phyloP scores from a whole-genome alignment of 2,797 vertebrate species.

The Spinus pinus region DNA sequence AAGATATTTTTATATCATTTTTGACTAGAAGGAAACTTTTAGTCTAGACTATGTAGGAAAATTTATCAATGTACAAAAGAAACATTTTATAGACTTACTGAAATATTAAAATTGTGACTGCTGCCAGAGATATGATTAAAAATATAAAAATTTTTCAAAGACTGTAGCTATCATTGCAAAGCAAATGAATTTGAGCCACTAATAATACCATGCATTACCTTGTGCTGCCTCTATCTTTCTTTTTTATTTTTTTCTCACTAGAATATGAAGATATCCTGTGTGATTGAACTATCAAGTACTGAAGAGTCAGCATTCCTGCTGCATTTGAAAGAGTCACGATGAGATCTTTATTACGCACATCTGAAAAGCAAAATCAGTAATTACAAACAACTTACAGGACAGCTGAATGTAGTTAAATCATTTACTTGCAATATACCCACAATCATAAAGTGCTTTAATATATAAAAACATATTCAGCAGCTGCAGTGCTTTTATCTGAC shows the following conservation, averaged over 20 bases:
- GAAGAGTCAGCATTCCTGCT: constrained; percentile 74
- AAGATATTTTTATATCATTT: not conserved
- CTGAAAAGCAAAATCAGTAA: constrained; percentile 78
- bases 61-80: not conserved
- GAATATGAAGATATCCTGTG: constrained; percentile 63
- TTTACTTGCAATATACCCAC: constrained; percentile 67
- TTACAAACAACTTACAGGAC: constrained; percentile 76
- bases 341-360: constrained; percentile 76
- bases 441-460: constrained; percentile 68
- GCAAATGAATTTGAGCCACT: not conserved
- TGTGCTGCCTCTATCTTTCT: not conserved
- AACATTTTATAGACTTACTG: not conserved
- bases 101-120: not conserved
- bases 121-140: constrained; percentile 14
- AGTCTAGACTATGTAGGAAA: not conserved
- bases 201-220: not conserved
- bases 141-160: not conserved
- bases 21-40: not conserved
- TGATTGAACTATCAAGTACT: constrained; percentile 63
- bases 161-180: not conserved
- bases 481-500: constrained; percentile 54
- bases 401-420: constrained; percentile 80
- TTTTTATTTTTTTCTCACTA: constrained; percentile 40
- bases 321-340: constrained; percentile 67
- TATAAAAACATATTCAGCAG: constrained; percentile 60